Evolutionary conservation across 2,888 invertebrate genomes (phyloP), one percentile per base, ranked within the genome.

Genomic region (Macrophya alboannulata): DNA sequence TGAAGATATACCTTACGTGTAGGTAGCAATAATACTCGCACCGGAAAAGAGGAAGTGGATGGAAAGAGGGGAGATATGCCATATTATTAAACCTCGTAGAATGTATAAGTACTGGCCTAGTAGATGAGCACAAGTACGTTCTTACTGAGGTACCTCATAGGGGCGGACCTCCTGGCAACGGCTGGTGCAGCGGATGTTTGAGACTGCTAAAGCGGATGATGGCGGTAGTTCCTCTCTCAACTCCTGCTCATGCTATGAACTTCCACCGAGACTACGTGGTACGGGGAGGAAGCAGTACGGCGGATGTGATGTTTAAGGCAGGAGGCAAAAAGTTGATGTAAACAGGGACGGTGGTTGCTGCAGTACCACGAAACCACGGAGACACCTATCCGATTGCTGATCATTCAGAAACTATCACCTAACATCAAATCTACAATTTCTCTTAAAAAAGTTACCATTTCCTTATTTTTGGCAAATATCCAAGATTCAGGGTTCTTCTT

Each of bases 261-360:
- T 83, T 71, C 62, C 81, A 81, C 81, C 4, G 62, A 40, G 81
- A 9, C 59, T 77, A 48, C 31, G 31, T 31, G 37, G 51, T 77
- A 77, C 77, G 9, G 82, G 83, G 76, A 84, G 83, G 76, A 85
- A 74, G 62, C 76, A 43, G 74, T 45, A 72, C 84, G 87, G 88
- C 91, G 91, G 91, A 92, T 92, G 91, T 91, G 90, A 91, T 92
- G 91, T 92, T 91, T 92, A 90, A 88, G 88, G 88, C 87, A 88
- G 79, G 87, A 86, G 87, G 87, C 87, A 89, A 90, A 89, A 90
- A 90, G 87, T 86, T 84, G 86, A 89, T 90, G 89, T 90, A 85
- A 83, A 83, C 83, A 83, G 25, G 68, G n/a, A 83, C 83, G 51
- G 83, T 83, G 83, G 83, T 83, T 83, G 83, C 83, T 68, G n/a